Conservation (phyloP, 1,140 invertebrate genomes). For the Mycetomoellerius zeteki region DNA sequence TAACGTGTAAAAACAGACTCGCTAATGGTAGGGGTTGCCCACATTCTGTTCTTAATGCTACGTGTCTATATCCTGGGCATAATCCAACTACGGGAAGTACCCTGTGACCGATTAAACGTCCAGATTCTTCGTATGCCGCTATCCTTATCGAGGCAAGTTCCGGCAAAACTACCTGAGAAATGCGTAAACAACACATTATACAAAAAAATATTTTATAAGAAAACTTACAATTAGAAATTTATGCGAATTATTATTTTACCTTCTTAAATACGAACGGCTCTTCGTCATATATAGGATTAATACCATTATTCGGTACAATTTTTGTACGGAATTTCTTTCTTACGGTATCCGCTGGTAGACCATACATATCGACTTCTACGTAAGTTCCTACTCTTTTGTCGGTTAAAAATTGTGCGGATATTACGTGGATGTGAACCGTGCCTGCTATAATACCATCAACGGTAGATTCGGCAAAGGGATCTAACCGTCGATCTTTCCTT, state of each 20-base stretch:
- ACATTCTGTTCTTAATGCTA: conserved; percentile 95
- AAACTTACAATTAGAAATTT: conserved; percentile 1
- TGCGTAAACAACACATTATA: conserved; percentile 28
- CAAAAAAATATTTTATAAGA: background rate
- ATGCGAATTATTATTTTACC: conserved; percentile 86
- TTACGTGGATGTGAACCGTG: conserved; percentile 96
- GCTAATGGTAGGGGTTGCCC: conserved; percentile 96
- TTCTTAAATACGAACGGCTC: conserved; percentile 99
- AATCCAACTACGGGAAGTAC: conserved; percentile 98
- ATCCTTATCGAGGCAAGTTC: conserved; percentile 98
- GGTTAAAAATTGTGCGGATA: conserved; percentile 97
- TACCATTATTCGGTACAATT: conserved; percentile 97
- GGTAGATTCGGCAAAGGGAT: conserved; percentile 99
- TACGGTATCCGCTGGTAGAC: conserved; percentile 98
- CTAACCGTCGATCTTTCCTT: conserved; percentile 96
- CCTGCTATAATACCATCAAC: conserved; percentile 99
- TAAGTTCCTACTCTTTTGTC: conserved; percentile 98
- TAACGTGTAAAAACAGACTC: conserved; percentile 96
- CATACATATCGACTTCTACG: conserved; percentile 99
- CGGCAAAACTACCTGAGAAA: conserved; percentile 95
- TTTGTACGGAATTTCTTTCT: conserved; percentile 98
- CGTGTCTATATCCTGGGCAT: conserved; percentile 97
- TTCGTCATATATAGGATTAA: conserved; percentile 98
- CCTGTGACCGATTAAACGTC: conserved; percentile 97
- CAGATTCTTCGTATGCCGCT: conserved; percentile 98